Evolutionary conservation across 2,797 vertebrate genomes (phyloP).

Genomic region (Sternotherus odoratus): DNA sequence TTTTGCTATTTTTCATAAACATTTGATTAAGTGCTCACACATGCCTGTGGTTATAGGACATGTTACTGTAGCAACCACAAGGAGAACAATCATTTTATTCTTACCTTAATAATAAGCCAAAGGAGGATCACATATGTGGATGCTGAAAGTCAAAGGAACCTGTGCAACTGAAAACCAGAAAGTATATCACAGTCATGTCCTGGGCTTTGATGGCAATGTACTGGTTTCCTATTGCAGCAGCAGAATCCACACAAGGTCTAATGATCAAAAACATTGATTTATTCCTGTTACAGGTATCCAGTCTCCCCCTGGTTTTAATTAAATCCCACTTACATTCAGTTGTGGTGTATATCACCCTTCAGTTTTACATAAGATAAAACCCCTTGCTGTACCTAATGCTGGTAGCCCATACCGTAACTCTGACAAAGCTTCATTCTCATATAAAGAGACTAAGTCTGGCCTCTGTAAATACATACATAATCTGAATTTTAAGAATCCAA

Average conservation of each 20-base stretch:
- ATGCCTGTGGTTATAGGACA: not conserved
- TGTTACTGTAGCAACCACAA: slow-evolving; percentile 47
- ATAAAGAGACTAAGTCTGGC: not conserved
- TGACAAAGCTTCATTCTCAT: not conserved
- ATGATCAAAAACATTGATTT: slow-evolving; percentile 74
- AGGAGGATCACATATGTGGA: not conserved
- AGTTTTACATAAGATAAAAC: slow-evolving; percentile 56
- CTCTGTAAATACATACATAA: not conserved
- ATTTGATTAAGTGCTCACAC: slow-evolving; percentile 16
- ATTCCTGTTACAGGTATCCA: slow-evolving; percentile 60
- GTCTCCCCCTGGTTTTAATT: slow-evolving; percentile 63
- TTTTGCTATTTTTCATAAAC: slow-evolving; percentile 14
- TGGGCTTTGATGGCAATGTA: slow-evolving; percentile 53
- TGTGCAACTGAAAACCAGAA: not conserved
- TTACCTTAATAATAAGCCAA: slow-evolving; percentile 19
- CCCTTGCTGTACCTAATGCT: not conserved
- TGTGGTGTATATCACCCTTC: slow-evolving; percentile 24
- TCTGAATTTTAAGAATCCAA: slow-evolving; percentile 7
- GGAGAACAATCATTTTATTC: not conserved
- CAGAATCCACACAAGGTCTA: slow-evolving; percentile 50
- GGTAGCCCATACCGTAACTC: not conserved
- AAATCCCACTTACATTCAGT: slow-evolving; percentile 45
- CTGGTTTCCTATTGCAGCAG: slow-evolving; percentile 42
- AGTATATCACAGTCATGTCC: slow-evolving; percentile 10
- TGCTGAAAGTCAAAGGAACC: slow-evolving; percentile 24